These are phyloP conservation scores for Augochlorella aurata DNA, from an alignment of 2,888 invertebrate genomes.

Conservation along the genomic window DNA sequence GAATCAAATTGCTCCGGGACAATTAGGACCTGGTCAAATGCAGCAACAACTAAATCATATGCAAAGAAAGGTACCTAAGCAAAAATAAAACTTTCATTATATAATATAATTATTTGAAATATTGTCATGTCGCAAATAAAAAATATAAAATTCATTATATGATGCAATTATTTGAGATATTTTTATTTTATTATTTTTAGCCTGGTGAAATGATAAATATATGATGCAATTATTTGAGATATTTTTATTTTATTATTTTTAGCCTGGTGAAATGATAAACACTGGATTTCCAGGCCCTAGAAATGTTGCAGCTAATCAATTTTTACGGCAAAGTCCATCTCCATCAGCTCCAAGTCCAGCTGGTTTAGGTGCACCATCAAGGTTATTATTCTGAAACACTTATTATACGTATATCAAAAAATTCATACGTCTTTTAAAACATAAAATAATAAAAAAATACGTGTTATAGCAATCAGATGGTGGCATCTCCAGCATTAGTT, in stretches of 20 bases:
- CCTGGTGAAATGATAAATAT: conserved; percentile 83
- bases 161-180: too few species aligned
- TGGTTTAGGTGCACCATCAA: conserved; percentile 84
- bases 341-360: conserved; percentile 90
- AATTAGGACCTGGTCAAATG: conserved; percentile 77
- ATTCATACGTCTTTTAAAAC: background rate
- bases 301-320: conserved; percentile 89
- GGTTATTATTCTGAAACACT: conserved; percentile 61
- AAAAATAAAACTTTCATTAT: background rate
- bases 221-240: conserved; percentile 10
- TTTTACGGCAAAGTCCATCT: conserved; percentile 90
- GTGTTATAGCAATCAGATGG: conserved; percentile 84
- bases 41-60: conserved; percentile 83
- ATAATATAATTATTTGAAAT: too few species aligned
- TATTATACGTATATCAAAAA: background rate
- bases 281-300: conserved; percentile 83
- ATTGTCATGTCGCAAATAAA: too few species aligned
- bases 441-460: conserved; percentile 5
- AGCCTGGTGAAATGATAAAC: conserved; percentile 83
- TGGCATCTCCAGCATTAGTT: conserved; percentile 87
- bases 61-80: conserved; percentile 76
- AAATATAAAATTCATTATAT: too few species aligned
- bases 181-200: conserved; percentile 60
- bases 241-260: conserved; percentile 34
- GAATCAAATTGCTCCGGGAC: conserved; percentile 79